Base-by-base conservation (phyloP, 2,113 vertebrate genomes). In the Xenopus tropicalis region DNA sequence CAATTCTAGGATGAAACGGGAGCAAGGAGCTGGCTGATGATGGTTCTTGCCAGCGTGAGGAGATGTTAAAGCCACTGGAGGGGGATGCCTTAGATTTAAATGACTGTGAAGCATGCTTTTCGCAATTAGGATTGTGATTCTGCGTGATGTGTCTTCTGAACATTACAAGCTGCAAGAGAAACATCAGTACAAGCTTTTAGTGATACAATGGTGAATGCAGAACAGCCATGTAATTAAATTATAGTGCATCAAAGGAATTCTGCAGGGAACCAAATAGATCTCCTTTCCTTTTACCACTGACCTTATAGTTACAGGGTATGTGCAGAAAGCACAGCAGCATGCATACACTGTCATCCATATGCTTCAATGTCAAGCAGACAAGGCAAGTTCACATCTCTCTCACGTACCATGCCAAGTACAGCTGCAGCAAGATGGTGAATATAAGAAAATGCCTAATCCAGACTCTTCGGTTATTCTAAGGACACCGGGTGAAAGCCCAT, bases 1-100 rank as follows among this genome's bases (percentile, higher is more conserved):
- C 81, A 85, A 82, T 82, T 78, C 88, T 79, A 24, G 24, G 86
- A 89, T 80, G 82, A 78, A 86, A 92, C 90, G 81, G 74, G 82
- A 42, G 11, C 13, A 20, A 16, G 24, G 24, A 51, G 24, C 44
- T 14, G 29, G 66, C 29, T 12, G 22, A 19, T 56, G 7, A 19
- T 14, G 29, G 66, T n/a, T 19, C 22, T 63, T 37, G 37, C 66
- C 59, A 29, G 58, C 66, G 25, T 29, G 11, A 17, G 24, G 21
- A 42, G 58, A 56, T 20, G 23, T 25, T 12, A 44, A 25, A 69
- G 25, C 46, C 48, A 58, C 66, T 58, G 48, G 73, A 69, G 73
- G 66, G 37, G 64, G 64, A 23, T 69, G 66, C 58, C 73, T 69
- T 44, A 23, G 58, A 25, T 69, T 21, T 43, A 54, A 56, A 20